Conservation (phyloP, 2,797 vertebrate species). For the Monodelphis domestica region DNA sequence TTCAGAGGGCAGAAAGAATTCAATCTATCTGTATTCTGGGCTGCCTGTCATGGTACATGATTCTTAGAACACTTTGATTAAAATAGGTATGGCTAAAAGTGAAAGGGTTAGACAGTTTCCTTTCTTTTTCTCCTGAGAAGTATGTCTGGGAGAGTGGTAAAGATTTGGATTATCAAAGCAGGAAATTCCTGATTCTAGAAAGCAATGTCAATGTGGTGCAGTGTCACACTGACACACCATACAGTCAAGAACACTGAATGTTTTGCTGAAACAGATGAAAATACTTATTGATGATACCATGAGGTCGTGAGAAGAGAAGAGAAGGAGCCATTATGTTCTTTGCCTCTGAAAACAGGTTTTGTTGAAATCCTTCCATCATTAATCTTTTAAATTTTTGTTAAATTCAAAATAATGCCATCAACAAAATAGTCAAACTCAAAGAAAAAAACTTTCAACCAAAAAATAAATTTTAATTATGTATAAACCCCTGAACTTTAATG, state of each 20-base stretch:
- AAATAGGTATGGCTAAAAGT: neutral
- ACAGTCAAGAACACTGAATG: neutral
- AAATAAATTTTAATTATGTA: neutral
- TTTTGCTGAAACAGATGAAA: neutral
- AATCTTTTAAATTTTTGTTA: neutral
- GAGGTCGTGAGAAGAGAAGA: neutral
- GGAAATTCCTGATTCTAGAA: neutral
- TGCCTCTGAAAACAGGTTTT: neutral
- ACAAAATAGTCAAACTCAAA: neutral
- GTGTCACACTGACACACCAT: neutral
- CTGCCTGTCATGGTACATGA: neutral
- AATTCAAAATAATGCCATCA: neutral
- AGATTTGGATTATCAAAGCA: neutral
- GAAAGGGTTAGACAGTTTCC: neutral
- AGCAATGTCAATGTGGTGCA: neutral
- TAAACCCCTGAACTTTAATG: neutral
- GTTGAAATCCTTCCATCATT: neutral
- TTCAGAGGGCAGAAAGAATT: neutral
- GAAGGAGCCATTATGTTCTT: neutral
- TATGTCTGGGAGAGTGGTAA: neutral
- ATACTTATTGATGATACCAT: neutral
- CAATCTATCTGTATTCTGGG: neutral
- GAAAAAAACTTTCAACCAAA: neutral
- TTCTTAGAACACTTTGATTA: neutral
- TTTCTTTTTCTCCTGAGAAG: neutral